Base-by-base conservation (phyloP, 2,888 invertebrate species). In the Chirona hameri region DNA sequence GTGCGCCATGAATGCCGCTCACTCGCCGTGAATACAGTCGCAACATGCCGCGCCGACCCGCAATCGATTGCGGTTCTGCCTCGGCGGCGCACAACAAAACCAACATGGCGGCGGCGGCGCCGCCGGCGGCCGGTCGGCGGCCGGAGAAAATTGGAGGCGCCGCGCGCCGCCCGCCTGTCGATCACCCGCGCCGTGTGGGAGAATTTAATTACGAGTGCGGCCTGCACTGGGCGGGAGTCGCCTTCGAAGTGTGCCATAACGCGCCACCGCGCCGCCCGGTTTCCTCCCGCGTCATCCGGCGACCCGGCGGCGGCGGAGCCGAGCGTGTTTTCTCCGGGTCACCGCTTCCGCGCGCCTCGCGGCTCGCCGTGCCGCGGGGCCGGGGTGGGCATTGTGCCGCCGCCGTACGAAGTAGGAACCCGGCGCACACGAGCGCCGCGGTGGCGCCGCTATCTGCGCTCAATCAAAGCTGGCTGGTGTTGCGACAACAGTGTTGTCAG, bases 401-500 rank as follows among this genome's bases (percentile, higher is more conserved):
- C 72, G 7, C 72, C 31, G 15, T 12, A 29, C 10, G 65, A 65
- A n/a, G 15, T 39, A 39, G 39, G 39, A 69, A 27, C 10, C 65
- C 65, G 14, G 27, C 14, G 27, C 65, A 69, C 65, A 27, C 27
- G 65, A 39, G n/a, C 24, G 60, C 27, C 27, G 27, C 65, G 12
- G 24, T 27, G 14, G 27, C 65, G 69, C 69, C 29, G 31, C 24
- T 60, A 60, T 60, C 60, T 9, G 72, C 72, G 31, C 72, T 72
- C 31, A 14, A 31, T 31, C 72, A 18, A 29, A 10, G 15, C 72
- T 18, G 31, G 18, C 18, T 31, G 31, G 72, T 72, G 72, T 72
- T 72, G 18, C 72, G 31, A 72, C 72, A 72, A 15, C 69, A 27
- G 72, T 72, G 65, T 27, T 65, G 65, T 65, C 65, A 27, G 65